A percentile compares a stretch with the other conserved stretches of the same genome.
Evolutionary conservation across 2,797 vertebrate species (phyloP).

Genomic region (Tadarida brasiliensis): DNA sequence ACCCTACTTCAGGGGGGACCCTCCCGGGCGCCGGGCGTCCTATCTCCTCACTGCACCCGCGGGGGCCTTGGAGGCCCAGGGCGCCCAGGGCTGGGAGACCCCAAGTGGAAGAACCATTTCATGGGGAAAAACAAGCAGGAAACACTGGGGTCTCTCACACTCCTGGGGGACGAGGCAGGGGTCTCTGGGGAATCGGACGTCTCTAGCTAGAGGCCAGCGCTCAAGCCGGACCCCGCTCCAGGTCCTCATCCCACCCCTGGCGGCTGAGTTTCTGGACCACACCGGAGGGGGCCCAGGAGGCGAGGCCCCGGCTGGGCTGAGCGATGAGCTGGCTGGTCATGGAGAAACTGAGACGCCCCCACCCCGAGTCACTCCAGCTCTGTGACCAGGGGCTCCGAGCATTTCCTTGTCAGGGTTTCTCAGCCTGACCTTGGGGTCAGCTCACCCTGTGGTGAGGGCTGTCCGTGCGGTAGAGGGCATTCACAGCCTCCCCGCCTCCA

Average conservation of each 20-base stretch:
- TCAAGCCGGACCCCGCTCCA: fast-evolving
- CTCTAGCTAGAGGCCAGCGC: fast-evolving
- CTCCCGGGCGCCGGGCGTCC: not conserved
- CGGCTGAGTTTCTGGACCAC: not conserved
- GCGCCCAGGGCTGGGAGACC: not conserved
- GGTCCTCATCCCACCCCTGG: not conserved
- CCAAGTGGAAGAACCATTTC: not conserved
- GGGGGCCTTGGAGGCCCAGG: not conserved
- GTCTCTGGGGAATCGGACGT: not conserved
- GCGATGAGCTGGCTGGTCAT: not conserved
- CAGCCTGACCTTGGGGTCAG: fast-evolving
- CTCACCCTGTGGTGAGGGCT: fast-evolving
- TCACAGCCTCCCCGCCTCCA: fast-evolving
- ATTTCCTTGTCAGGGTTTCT: not conserved
- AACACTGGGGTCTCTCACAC: not conserved
- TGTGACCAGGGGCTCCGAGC: fast-evolving
- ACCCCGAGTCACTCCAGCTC: fast-evolving
- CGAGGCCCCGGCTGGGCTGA: not conserved
- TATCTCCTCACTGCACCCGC: not conserved
- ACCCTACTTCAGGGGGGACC: too few relatives aligned
- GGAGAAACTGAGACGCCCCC: not conserved
- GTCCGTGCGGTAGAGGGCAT: fast-evolving
- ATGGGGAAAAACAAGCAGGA: not conserved
- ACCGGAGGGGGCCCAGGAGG: fast-evolving
- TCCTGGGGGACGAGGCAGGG: not conserved